These are phyloP conservation scores for Colinus virginianus DNA, from an alignment of 2,113 vertebrate genomes.

Conservation along the genomic window DNA sequence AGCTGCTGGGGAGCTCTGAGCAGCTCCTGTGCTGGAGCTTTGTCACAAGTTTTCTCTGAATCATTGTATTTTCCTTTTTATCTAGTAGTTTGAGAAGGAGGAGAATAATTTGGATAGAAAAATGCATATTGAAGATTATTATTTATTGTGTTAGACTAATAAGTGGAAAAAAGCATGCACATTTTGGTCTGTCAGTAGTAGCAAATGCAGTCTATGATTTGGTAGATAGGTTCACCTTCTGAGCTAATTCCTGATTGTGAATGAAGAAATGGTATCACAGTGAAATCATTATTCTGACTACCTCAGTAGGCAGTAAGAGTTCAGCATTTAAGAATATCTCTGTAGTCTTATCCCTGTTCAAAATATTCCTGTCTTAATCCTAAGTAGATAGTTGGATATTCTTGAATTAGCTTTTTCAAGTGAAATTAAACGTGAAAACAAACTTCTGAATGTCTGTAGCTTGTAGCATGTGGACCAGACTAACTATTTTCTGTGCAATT, in stretches of 20 bases:
- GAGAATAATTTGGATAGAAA: not conserved
- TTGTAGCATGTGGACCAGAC: not conserved
- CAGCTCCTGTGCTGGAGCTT: not conserved
- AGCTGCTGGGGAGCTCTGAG: not conserved
- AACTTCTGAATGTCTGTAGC: not conserved
- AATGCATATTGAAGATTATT: rapidly evolving
- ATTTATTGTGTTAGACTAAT: not conserved
- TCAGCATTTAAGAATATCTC: not conserved
- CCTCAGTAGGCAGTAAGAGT: not conserved
- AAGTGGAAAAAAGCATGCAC: rapidly evolving
- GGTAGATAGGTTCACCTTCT: not conserved
- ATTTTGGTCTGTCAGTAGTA: not conserved
- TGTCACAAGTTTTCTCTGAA: not conserved
- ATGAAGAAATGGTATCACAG: not conserved
- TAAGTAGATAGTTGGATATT: not conserved
- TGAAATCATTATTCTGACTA: not conserved
- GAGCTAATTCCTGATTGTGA: not conserved
- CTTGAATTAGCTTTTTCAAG: not conserved
- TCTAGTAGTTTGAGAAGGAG: not conserved
- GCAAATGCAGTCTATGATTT: not conserved
- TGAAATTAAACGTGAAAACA: not conserved
- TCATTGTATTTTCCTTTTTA: not conserved
- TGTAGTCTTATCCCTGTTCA: not conserved
- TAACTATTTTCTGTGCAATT: not conserved
- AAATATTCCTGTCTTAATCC: not conserved